A percentile compares a stretch with the other conserved stretches of the same genome.
These are phyloP conservation scores for Leptocoma aspasia DNA, from an alignment of 2,113 vertebrate species.

Conservation along the genomic window DNA sequence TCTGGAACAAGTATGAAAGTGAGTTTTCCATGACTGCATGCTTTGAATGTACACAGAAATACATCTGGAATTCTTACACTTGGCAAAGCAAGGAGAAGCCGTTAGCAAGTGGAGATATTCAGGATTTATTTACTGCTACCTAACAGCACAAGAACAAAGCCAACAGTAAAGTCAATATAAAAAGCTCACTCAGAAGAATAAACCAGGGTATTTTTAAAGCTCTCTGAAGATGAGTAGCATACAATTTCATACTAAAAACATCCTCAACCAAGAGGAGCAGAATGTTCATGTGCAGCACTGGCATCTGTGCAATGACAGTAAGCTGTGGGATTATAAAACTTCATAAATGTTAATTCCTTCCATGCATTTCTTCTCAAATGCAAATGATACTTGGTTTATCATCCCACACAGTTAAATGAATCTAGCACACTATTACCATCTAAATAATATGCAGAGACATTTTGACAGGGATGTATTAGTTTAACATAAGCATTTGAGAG, in stretches of 20 bases:
- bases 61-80: background rate
- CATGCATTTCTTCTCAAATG: conserved; percentile 53
- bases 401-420: conserved; percentile 22
- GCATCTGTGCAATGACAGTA: conserved; percentile 14
- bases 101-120: background rate
- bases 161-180: background rate
- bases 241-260: background rate
- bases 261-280: background rate
- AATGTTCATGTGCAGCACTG: background rate
- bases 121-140: background rate
- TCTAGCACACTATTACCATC: conserved; percentile 18
- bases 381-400: conserved; percentile 26
- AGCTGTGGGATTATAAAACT: conserved; percentile 41
- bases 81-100: background rate
- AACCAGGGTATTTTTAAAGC: background rate
- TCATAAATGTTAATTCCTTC: conserved; percentile 53
- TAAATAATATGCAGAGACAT: conserved; percentile 49
- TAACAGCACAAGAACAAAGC: background rate
- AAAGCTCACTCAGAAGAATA: background rate
- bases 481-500: background rate
- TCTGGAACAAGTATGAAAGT: background rate
- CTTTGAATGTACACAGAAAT: background rate
- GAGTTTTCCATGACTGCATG: background rate
- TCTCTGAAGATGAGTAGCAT: background rate
- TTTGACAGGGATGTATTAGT: conserved; percentile 39